Conservation (phyloP, 2,113 vertebrate species). For the Madoqua kirkii region DNA sequence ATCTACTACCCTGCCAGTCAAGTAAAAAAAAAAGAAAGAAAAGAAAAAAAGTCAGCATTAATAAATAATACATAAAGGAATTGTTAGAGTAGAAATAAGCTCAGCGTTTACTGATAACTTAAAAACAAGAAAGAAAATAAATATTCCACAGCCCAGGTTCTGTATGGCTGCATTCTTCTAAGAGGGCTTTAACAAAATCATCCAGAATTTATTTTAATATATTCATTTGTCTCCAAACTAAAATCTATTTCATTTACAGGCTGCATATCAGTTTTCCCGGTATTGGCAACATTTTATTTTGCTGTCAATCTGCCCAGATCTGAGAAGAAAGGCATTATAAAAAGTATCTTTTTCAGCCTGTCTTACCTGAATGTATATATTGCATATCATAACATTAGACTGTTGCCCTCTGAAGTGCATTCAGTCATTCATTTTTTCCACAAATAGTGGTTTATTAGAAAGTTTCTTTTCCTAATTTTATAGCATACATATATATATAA, state of each 20-base stretch:
- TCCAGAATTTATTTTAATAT: conserved; percentile 57
- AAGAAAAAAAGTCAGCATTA: conserved; percentile 20
- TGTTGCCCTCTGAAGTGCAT: neutral
- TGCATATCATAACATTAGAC: neutral
- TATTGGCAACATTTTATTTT: neutral
- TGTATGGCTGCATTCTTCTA: conserved; percentile 56
- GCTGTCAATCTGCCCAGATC: neutral
- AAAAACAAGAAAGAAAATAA: conserved; percentile 53
- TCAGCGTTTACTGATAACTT: conserved; percentile 26
- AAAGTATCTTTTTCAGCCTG: neutral
- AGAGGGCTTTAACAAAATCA: conserved; percentile 64
- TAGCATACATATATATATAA: neutral
- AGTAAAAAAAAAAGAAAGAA: neutral
- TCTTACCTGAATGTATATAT: neutral
- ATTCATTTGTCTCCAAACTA: conserved; percentile 67
- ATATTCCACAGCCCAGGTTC: conserved; percentile 45
- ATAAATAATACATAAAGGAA: conserved; percentile 58
- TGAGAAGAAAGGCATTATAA: neutral
- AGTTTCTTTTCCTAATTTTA: neutral
- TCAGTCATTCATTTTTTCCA: neutral
- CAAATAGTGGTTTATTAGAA: neutral
- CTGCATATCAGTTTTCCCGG: neutral
- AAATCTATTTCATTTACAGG: conserved; percentile 58
- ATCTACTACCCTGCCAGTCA: neutral
- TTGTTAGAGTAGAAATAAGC: conserved; percentile 30